phyloP scores from a whole-genome alignment of 2,113 vertebrate genomes.

The Cygnus atratus region DNA sequence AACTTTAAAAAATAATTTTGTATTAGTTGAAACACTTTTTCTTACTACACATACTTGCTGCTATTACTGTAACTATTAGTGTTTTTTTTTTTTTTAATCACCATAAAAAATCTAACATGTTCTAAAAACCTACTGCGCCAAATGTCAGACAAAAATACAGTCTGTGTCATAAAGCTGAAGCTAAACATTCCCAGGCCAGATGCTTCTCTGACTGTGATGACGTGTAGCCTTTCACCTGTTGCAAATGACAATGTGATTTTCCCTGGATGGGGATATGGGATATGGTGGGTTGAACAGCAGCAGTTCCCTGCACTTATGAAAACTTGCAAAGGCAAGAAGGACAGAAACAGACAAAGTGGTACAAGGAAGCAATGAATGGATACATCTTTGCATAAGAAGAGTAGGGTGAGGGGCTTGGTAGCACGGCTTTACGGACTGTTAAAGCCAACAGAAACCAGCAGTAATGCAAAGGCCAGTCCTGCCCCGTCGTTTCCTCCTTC shows the following conservation, averaged over 20 bases:
- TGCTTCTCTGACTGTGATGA: neutral
- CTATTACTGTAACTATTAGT: neutral
- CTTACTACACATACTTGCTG: neutral
- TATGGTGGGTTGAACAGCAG: neutral
- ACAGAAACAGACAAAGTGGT: neutral
- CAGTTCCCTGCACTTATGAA: neutral
- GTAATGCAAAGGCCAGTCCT: neutral
- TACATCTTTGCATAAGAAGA: neutral
- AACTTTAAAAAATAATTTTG: neutral
- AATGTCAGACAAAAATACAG: fast-evolving
- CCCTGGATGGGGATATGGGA: neutral
- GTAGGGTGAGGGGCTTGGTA: neutral
- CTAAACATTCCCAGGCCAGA: neutral
- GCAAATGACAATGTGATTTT: neutral
- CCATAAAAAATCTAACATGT: fast-evolving
- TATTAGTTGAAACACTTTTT: neutral
- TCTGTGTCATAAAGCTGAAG: neutral
- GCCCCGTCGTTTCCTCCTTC: neutral
- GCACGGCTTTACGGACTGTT: neutral
- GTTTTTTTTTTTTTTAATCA: neutral
- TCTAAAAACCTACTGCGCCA: neutral
- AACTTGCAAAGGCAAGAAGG: neutral
- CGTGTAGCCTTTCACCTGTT: neutral
- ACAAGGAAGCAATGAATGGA: neutral
- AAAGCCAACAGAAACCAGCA: neutral